phyloP scores from a whole-genome alignment of 2,113 vertebrate species.

The Ondatra zibethicus region DNA sequence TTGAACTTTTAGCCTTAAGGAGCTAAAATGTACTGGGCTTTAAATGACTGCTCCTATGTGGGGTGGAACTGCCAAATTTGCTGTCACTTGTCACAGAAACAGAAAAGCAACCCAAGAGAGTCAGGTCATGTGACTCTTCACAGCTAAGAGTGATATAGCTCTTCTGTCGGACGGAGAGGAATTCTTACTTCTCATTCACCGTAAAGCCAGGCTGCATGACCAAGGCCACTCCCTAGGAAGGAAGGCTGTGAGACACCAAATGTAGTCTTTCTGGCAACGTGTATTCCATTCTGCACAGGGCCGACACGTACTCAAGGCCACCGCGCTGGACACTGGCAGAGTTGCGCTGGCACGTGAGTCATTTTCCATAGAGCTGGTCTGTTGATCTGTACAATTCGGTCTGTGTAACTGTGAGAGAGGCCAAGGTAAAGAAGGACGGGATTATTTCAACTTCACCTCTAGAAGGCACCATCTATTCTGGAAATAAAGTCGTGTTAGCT shows the following conservation, averaged over 20 bases:
- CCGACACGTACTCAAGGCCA: not conserved
- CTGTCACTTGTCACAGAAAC: not conserved
- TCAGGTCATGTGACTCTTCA: not conserved
- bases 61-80: not conserved
- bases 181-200: too few species aligned
- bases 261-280: not conserved
- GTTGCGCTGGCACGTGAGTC: not conserved
- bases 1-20: not conserved
- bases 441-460: not conserved
- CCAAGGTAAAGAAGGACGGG: not conserved
- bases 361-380: not conserved
- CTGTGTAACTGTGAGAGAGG: not conserved
- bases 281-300: not conserved
- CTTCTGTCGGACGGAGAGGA: not conserved
- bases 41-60: not conserved
- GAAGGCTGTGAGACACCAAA: not conserved
- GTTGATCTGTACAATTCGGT: not conserved
- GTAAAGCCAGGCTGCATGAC: not conserved
- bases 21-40: not conserved
- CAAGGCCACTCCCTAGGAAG: not conserved
- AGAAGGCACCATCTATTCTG: too few species aligned
- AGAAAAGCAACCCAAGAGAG: not conserved
- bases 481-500: not conserved
- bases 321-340: not conserved
- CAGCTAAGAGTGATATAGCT: not conserved